Base-by-base conservation (phyloP, 2,113 vertebrate genomes). In the Balaeniceps rex region DNA sequence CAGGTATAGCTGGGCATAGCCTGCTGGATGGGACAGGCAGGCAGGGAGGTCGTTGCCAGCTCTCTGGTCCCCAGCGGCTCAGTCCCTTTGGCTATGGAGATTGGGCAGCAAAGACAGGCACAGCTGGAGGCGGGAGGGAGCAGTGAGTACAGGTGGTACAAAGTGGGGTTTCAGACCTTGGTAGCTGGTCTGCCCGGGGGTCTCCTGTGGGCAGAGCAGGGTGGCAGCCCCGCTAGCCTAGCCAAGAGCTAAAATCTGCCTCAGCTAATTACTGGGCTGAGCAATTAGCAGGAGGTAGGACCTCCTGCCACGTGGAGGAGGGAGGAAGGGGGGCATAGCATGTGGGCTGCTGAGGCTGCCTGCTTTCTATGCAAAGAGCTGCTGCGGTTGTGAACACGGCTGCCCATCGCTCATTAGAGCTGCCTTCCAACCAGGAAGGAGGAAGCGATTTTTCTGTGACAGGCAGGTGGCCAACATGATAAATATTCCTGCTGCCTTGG, bases 381-480 rank as follows among this genome's bases (percentile, higher is more conserved):
- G 80, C 71, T 2, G 58, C 8, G 42, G 80, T 28, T 77, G 81
- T 3, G 77, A 58, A 31, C 4, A 7, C 6, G 33, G 49, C 95
- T 96, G 94, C 95, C 83, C 90, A 70, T 68, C 65, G 47, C 90
- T 90, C 90, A 88, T 93, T 94, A 89, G 87, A 83, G 86, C 88
- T 87, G 86, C 94, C 70, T 87, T 66, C 79, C 79, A 74, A 19
- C 6, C 40, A 65, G 89, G 74, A 33, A 49, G 96, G 76, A 94
- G 87, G 96, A 94, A 96, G 88, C 19, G 60, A 87, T 95, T 93
- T 95, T 71, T 71, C 94, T 76, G 1, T 77, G 95, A 71, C 97
- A 94, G 94, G 94, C 95, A 94, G 93, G 95, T 95, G 96, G 94
- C 82, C 90, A n/a, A 33, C 38, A 4, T 76, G 93, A 97, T 96